Base-by-base conservation (phyloP, 2,113 vertebrate species). In the Phainopepla nitens region DNA sequence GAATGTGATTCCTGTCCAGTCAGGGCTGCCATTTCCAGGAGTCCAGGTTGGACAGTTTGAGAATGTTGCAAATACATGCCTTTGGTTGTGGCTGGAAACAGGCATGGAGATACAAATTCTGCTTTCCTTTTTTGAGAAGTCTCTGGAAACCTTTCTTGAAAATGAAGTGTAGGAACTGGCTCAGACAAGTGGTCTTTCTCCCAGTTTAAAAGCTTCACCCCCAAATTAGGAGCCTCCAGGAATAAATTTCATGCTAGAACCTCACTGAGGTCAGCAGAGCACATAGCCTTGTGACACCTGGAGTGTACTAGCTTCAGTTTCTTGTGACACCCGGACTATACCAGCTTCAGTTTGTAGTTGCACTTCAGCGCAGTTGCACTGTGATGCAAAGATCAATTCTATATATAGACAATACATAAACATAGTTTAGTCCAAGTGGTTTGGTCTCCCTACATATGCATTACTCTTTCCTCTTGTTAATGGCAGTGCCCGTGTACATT, bases 251-350 rank as follows among this genome's bases (percentile, higher is more conserved):
- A 14, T 51, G 47, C 31, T 22, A 22, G n/a, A 71, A 45, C 17
- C 53, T 68, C 61, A 11, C 17, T 25, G 19, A 64, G 17, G 14
- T 23, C 33, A 80, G 25, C 15, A 13, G 17, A 60, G 29, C 14
- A 12, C 31, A 18, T 5, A 15, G 2, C 15, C 11, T 53, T 0
- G 0, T 58, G 61, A 11, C 22, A 44, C 10, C 53, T 69, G 36
- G 49, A 36, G 8, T 6, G 25, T 0, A 1, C 11, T 64, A 83
- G 45, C 35, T 69, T 35, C 31, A 76, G 11, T 23, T 47, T 36
- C 25, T 49, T 24, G 33, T n/a, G n/a, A n/a, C n/a, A n/a, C n/a
- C 53, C 65, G 36, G 49, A 36, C 7, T 6, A 28, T 0, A 1
- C 11, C 68, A 83, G 45, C 35, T 69, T 35, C 31, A 76, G 11